Evolutionary conservation across 2,888 invertebrate species (phyloP).

Genomic region (Pristionchus mayeri): DNA sequence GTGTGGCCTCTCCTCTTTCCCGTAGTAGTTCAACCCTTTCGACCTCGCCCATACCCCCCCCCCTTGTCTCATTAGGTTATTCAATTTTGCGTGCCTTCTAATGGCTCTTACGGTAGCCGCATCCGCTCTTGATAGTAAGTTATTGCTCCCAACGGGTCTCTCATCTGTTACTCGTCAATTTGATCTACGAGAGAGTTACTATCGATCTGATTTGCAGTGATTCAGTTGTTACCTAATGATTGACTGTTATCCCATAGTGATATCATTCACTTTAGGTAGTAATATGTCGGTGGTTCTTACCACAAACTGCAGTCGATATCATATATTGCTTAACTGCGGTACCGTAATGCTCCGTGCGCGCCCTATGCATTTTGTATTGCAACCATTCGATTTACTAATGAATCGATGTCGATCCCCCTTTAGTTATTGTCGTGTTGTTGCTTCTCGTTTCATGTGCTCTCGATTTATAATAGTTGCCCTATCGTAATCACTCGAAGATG

Average conservation of each 20-base stretch:
- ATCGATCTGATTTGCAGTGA: conserved; percentile 37
- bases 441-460: conserved; percentile 26
- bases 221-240: conserved; percentile 12
- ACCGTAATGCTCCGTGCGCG: background rate
- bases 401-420: background rate
- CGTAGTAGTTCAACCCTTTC: background rate
- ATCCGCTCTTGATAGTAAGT: conserved; percentile 21
- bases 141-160: conserved; percentile 27
- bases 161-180: conserved; percentile 25
- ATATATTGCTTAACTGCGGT: background rate
- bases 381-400: background rate
- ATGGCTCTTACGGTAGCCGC: conserved; percentile 27
- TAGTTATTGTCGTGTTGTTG: conserved; percentile 44
- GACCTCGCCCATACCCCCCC: background rate
- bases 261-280: background rate
- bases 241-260: conserved; percentile 32
- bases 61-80: conserved; percentile 7
- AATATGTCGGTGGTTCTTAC: conserved; percentile 33
- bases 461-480: conserved; percentile 19
- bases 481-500: no score
- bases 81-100: conserved; percentile 16
- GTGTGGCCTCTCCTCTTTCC: conserved; percentile 13
- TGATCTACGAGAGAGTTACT: conserved; percentile 38
- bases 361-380: background rate
- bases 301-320: conserved; percentile 11